Evolutionary conservation across 2,888 invertebrate genomes (phyloP).

Genomic region (Eupithecia abbreviata): DNA sequence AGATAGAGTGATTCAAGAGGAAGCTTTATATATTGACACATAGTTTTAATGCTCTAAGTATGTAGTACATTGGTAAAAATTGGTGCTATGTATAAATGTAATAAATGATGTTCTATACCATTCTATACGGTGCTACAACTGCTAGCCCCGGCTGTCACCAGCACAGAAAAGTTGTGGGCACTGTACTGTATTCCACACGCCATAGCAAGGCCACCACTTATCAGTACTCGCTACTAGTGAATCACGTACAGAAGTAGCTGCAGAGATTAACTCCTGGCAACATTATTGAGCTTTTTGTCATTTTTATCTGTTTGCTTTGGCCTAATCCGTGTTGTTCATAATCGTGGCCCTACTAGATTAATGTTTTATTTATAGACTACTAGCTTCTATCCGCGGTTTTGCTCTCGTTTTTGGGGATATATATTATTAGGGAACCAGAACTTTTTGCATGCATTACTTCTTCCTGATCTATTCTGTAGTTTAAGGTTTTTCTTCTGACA

Average conservation of each 20-base stretch:
- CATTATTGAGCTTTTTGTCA: conserved; percentile 60
- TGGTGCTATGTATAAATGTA: background rate
- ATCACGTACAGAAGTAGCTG: conserved; percentile 25
- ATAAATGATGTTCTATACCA: background rate
- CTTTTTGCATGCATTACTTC: background rate
- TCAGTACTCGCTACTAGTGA: background rate
- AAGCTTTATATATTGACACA: no score
- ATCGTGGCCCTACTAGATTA: conserved; percentile 52
- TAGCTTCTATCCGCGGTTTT: background rate
- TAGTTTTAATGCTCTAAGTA: no score
- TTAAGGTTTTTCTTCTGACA: background rate
- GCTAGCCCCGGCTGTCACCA: background rate
- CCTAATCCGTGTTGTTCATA: conserved; percentile 66
- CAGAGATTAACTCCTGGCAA: conserved; percentile 45
- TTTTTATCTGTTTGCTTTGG: conserved; percentile 72
- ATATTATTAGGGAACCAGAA: background rate
- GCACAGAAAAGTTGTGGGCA: background rate
- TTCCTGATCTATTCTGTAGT: background rate
- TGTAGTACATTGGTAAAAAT: background rate
- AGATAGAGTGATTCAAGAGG: no score
- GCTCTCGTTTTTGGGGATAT: background rate
- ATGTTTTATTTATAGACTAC: background rate
- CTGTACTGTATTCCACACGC: conserved; percentile 1
- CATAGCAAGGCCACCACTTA: conserved; percentile 11
- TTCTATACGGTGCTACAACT: background rate